Evolutionary conservation across 2,797 vertebrate genomes (phyloP).

Genomic region (Muraenolepis orangiensis): DNA sequence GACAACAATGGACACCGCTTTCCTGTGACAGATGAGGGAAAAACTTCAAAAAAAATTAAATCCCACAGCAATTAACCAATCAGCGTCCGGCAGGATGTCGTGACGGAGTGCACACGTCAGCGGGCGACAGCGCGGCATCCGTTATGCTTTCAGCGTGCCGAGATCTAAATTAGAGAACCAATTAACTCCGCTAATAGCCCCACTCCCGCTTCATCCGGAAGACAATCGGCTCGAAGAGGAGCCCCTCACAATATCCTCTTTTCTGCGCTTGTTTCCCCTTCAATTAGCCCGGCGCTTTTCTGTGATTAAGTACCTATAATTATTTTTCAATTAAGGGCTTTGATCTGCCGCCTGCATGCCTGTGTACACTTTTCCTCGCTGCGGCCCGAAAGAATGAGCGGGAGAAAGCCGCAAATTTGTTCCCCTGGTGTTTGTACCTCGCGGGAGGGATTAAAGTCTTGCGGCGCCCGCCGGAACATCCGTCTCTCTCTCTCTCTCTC

Average conservation of each 20-base stretch:
- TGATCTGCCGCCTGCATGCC: constrained; percentile 85
- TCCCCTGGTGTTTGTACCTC: constrained; percentile 71
- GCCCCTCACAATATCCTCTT: constrained; percentile 97
- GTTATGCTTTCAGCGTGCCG: constrained; percentile 95
- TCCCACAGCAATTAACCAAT: constrained; percentile 79
- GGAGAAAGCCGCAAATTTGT: constrained; percentile 77
- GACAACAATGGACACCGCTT: not conserved
- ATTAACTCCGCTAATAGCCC: constrained; percentile 99
- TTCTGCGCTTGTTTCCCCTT: constrained; percentile 97
- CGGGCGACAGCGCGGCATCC: constrained; percentile 87
- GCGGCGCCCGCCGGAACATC: constrained; percentile 49
- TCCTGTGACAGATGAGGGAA: constrained; percentile 15
- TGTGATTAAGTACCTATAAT: constrained; percentile 99
- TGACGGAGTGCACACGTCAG: constrained; percentile 96
- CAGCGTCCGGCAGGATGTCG: constrained; percentile 82
- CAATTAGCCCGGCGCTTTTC: constrained; percentile 98
- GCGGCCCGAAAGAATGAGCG: constrained; percentile 69
- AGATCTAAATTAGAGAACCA: constrained; percentile 99
- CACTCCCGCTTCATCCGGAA: constrained; percentile 99
- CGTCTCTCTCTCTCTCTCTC: not conserved
- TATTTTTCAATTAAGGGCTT: constrained; percentile 99
- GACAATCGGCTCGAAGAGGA: constrained; percentile 98
- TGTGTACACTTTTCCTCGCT: constrained; percentile 75
- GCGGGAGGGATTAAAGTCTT: constrained; percentile 66
- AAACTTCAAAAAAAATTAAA: constrained; percentile 76